Base-by-base conservation (phyloP, 2,113 vertebrate species). In the Perccottus glenii region DNA sequence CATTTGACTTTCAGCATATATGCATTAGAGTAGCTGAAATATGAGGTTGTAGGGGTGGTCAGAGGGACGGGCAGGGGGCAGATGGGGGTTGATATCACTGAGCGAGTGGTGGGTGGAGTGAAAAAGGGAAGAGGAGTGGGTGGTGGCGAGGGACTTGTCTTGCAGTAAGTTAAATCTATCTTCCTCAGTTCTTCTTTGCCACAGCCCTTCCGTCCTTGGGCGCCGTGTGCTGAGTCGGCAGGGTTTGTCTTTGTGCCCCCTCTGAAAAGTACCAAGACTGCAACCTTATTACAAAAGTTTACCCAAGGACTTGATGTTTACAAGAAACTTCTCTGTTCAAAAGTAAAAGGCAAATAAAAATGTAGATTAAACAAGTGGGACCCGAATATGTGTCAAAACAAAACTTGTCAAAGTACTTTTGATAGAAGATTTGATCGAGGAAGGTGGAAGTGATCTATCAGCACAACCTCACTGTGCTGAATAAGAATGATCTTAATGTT, bases 241-340 rank as follows among this genome's bases (percentile, higher is more conserved):
- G 68, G 57, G 77, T 84, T 88, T 83, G 77, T 80, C 80, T 84
- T 75, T 69, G 68, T 73, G 79, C 70, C 67, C 46, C 40, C 75
- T 70, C 70, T 64, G 73, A 73, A 81, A 86, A 85, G 74, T 59
- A 78, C 75, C 55, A 82, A 73, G 82, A 81, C 76, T 74, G 81
- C 85, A 84, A 78, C 78, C 80, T 88, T 88, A 86, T 86, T 84
- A 71, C 70, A 79, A 81, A 87, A 85, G 82, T 85, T 87, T 79
- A 78, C 57, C 56, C 69, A 83, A 91, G 84, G 78, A 85, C 85
- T 76, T 56, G 15, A 52, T 78, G 73, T 75, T 76, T 66, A 77
- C 63, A 60, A 60, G 65, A 70, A 85, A 78, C 45, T 57, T 10
- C 10, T 36, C 46, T 53, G 40, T 58, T 47, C 57, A 5, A 32